phyloP scores from a whole-genome alignment of 2,888 invertebrate genomes.

The Seira ritae region DNA sequence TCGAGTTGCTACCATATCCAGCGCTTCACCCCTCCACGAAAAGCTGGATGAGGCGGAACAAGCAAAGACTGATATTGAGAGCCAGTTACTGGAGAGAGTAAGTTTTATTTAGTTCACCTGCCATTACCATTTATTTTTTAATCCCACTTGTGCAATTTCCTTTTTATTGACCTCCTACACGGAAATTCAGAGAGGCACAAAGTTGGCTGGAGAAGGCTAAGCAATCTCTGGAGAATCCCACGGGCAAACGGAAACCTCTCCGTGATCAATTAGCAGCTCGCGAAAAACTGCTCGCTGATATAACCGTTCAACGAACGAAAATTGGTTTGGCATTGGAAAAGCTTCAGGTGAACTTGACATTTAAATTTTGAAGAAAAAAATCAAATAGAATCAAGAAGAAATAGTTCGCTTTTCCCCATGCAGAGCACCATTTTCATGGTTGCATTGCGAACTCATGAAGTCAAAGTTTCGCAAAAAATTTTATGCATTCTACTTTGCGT shows the following conservation, averaged over 20 bases:
- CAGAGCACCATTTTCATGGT: not conserved
- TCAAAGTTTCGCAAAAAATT: slow-evolving; percentile 30
- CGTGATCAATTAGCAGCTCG: slow-evolving; percentile 90
- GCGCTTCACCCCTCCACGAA: slow-evolving; percentile 88
- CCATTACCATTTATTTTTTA: slow-evolving; percentile 4
- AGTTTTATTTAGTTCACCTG: slow-evolving; percentile 55
- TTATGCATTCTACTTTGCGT: slow-evolving; percentile 39
- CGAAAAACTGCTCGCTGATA: slow-evolving; percentile 86
- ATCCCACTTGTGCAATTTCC: not conserved
- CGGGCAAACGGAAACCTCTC: slow-evolving; percentile 90
- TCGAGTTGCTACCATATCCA: slow-evolving; percentile 88
- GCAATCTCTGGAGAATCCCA: slow-evolving; percentile 85
- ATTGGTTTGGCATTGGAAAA: slow-evolving; percentile 92
- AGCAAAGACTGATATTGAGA: slow-evolving; percentile 89
- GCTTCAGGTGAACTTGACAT: slow-evolving; percentile 81
- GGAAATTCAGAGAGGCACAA: slow-evolving; percentile 92
- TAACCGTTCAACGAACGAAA: slow-evolving; percentile 92
- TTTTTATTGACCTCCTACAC: slow-evolving; percentile 79
- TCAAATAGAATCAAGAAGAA: not conserved
- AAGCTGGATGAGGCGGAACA: slow-evolving; percentile 92
- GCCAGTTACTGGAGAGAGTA: slow-evolving; percentile 90
- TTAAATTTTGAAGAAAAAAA: slow-evolving; percentile 8
- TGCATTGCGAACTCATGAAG: not conserved
- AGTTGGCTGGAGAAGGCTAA: slow-evolving; percentile 92
- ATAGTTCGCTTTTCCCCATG: not conserved